These are phyloP conservation scores for Columba guinea DNA, from an alignment of 2,797 vertebrate species.

Conservation along the genomic window DNA sequence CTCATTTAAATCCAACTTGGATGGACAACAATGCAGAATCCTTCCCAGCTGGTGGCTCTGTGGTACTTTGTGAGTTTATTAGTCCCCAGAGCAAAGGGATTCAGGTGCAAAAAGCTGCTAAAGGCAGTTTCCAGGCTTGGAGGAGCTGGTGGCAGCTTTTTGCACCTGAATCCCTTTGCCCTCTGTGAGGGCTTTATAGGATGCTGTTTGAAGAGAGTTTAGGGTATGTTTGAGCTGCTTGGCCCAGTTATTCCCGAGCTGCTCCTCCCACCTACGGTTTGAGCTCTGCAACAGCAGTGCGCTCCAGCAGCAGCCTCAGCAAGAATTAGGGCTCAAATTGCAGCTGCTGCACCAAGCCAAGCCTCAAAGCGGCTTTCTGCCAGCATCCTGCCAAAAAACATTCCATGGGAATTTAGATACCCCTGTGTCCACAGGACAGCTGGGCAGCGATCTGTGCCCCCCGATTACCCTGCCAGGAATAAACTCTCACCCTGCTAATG, in stretches of 20 bases:
- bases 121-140: not conserved
- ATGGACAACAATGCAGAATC: not conserved
- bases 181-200: fast-evolving
- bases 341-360: not conserved
- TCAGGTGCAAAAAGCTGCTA: not conserved
- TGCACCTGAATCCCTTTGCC: too few relatives aligned
- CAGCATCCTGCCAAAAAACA: not conserved
- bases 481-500: not conserved
- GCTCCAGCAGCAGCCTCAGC: not conserved
- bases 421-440: fast-evolving
- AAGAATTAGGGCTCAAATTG: not conserved
- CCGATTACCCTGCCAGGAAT: too few relatives aligned
- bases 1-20: not conserved
- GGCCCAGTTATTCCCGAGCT: not conserved
- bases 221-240: fast-evolving
- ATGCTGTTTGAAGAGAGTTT: not conserved
- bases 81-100: not conserved
- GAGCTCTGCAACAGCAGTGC: not conserved
- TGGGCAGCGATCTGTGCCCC: not conserved
- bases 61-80: not conserved
- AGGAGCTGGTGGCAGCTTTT: too few relatives aligned
- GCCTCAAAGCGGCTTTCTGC: not conserved
- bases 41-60: not conserved
- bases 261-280: not conserved
- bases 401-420: fast-evolving